A percentile compares a stretch with the other conserved stretches of the same genome.
These are phyloP conservation scores for Syrphus vitripennis DNA, from an alignment of 2,888 invertebrate genomes.

Conservation along the genomic window DNA sequence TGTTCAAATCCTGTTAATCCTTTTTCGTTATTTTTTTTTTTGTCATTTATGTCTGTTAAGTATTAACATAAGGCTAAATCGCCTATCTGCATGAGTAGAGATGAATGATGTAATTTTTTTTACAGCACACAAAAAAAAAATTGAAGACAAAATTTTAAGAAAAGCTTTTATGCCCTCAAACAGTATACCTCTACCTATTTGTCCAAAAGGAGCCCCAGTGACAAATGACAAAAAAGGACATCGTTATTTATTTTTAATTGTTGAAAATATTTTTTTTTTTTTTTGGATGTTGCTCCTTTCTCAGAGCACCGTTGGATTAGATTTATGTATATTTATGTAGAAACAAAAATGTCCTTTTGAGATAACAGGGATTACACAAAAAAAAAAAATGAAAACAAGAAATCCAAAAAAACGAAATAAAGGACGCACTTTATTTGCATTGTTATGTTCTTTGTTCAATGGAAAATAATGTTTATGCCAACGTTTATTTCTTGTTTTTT, in stretches of 20 bases:
- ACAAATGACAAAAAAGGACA: constrained; percentile 60
- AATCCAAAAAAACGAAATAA: constrained; percentile 18
- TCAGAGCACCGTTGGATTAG: not conserved
- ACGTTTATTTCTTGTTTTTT: not conserved
- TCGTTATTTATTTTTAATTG: constrained; percentile 58
- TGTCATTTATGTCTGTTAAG: not conserved
- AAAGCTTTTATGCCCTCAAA: constrained; percentile 33
- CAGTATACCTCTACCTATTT: no score
- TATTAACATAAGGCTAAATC: constrained; percentile 37
- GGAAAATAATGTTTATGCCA: constrained; percentile 47
- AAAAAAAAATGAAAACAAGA: constrained; percentile 10
- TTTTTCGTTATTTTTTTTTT: constrained; percentile 9
- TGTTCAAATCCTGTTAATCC: constrained; percentile 36
- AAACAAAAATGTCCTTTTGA: constrained; percentile 30
- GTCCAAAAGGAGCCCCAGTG: constrained; percentile 15
- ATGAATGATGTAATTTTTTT: constrained; percentile 42
- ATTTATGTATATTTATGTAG: constrained; percentile 21
- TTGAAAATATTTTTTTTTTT: constrained; percentile 16
- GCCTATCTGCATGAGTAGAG: constrained; percentile 51
- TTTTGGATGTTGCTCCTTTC: not conserved
- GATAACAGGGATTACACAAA: constrained; percentile 19
- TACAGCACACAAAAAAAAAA: not conserved
- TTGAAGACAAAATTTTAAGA: not conserved
- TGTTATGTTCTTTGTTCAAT: constrained; percentile 62
- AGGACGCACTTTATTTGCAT: constrained; percentile 65